Evolutionary conservation across 2,113 vertebrate species (phyloP), one percentile per base, ranked within the genome.

Genomic region (Acrocephalus arundinaceus): DNA sequence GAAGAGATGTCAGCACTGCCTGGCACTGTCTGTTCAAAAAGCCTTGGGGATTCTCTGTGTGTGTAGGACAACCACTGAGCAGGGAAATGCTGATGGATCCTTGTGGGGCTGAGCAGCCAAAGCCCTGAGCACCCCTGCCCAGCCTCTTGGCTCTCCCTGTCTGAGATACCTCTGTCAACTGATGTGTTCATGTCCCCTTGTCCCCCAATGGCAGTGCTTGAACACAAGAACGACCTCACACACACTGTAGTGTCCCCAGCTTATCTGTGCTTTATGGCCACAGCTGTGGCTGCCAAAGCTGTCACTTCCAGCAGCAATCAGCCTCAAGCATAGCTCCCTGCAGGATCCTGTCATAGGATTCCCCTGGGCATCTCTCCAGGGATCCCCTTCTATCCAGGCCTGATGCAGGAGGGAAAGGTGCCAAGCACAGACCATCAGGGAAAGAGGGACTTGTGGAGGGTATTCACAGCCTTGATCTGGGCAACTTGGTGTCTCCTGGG

Each of bases 271-370:
- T 49, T 49, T 7, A 49, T 49, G 48, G 48, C 48, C 48, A 49
- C 23, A 24, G 23, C 48, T 24, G 23, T 24, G 43, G 15, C 43
- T 16, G 4, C 10, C 28, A 67, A 15, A 57, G 48, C 61, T 54
- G 37, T 11, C 39, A 35, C 31, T 35, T 15, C 15, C 25, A 35
- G 49, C 20, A 28, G 49, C 25, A 66, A 24, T 6, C 24, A 54
- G n/a, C 27, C n/a, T 25, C 21, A 31, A 15, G 7, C 21, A 46
- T 13, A 41, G 13, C 23, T 31, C 33, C 27, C 27, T n/a, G 28
- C 14, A 24, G 7, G 10, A 14, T 20, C 27, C 2, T 0, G 1
- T 30, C 39, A 23, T 0, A 0, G 19, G 2, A 9, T 55, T 66
- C 4, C 10, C 20, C 27, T 19, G 19, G 16, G 1, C 37, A 46